A percentile compares a stretch with the other conserved stretches of the same genome.
Conservation (phyloP, 92 coral and sea anemone species). For the Epizoanthus ramosus region DNA sequence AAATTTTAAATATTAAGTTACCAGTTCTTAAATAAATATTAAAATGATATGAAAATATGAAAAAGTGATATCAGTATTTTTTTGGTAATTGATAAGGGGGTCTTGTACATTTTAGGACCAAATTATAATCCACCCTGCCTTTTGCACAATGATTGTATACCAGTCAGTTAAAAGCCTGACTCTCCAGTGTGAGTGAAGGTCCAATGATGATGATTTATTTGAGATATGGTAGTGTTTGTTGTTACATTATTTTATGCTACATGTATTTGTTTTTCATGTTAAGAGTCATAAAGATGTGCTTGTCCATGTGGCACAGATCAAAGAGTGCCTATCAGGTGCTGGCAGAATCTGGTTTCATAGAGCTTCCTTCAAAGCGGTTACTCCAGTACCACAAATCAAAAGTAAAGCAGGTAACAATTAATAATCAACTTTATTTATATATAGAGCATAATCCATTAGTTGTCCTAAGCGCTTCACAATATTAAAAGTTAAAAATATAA, state of each 20-base stretch:
- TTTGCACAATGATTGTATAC: too few species aligned
- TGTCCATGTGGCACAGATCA: slow-evolving; percentile 37
- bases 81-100: too few species aligned
- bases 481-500: too few species aligned
- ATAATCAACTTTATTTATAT: too few species aligned
- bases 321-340: slow-evolving; percentile 23
- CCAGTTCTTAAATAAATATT: neutral
- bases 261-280: neutral
- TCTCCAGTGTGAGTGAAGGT: too few species aligned
- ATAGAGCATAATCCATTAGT: too few species aligned
- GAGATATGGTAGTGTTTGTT: neutral
- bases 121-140: too few species aligned
- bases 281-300: slow-evolving; percentile 29
- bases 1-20: neutral
- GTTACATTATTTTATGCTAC: neutral
- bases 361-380: slow-evolving; percentile 23
- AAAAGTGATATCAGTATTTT: neutral
- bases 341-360: slow-evolving; percentile 29
- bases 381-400: slow-evolving; percentile 35
- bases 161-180: too few species aligned
- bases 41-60: neutral
- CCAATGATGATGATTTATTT: neutral
- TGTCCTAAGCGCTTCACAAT: too few species aligned
- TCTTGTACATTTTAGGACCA: too few species aligned
- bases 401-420: slow-evolving; percentile 41